Evolutionary conservation across 1,140 invertebrate genomes (phyloP), one percentile per base, ranked within the genome.

Genomic region (Habropoda laboriosa): DNA sequence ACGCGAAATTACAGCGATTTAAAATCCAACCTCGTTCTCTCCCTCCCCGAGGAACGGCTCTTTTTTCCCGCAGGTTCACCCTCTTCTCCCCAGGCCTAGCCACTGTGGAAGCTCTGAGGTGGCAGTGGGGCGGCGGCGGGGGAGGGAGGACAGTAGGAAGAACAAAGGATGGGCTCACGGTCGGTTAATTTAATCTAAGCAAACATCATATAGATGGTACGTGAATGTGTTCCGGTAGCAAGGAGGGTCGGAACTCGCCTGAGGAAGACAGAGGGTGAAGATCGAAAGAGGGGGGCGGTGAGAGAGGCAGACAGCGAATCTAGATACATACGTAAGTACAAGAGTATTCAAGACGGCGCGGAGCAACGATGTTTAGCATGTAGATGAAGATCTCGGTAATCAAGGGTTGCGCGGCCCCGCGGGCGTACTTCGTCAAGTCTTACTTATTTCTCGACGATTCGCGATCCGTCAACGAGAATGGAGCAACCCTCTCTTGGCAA

Each of bases 301-400:
- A n/a, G n/a, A 12, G 32, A 45, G 35, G 57, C 72, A 78, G 73
- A 75, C 74, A 68, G 81, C 79, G 88, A 81, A 92, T 92, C 91
- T 91, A 91, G 91, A 92, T 92, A 92, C 91, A 92, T 91, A 92
- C 90, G 85, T 92, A 92, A 92, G 90, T 92, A 92, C 91, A 92
- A 91, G 91, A 89, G 90, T 91, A 91, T 92, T 91, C 90, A 91
- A 92, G 90, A 86, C 87, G 89, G 88, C 80, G 83, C 86, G 57
- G 86, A 88, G 89, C 79, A 91, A 86, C 89, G 87, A 91, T 92
- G 91, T 92, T 92, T 92, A 92, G 92, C 92, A 92, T 92, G 92
- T 91, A 92, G 92, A 92, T 92, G 92, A 92, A 92, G 91, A 92
- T 92, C 92, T 92, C 91, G 90, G 92, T 92, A 92, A 92, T 92